Percentiles rank a stretch among this genome's conserved stretches.
These are phyloP conservation scores for Bradypodion pumilum DNA, from an alignment of 2,797 vertebrate genomes.

Conservation along the genomic window DNA sequence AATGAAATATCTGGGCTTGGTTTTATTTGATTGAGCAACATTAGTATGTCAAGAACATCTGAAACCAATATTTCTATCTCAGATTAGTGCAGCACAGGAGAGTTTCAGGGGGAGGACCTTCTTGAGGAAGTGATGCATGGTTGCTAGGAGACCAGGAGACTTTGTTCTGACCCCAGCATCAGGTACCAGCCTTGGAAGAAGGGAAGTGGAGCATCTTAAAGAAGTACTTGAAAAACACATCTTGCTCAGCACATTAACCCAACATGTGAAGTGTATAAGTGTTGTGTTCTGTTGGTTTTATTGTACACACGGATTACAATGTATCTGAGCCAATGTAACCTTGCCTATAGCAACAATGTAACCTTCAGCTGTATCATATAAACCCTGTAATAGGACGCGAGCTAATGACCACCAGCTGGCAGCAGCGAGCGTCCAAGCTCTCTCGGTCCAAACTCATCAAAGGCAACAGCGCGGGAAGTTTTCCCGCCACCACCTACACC, in stretches of 20 bases:
- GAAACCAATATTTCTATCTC: slow-evolving; percentile 50
- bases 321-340: no score
- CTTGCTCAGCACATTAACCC: background rate
- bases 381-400: no score
- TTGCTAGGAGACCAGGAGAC: slow-evolving; percentile 4
- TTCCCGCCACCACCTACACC: no score
- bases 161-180: background rate
- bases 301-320: no score
- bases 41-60: background rate
- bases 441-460: no score
- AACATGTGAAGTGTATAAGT: background rate
- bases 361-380: no score
- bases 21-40: slow-evolving; percentile 17
- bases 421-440: no score
- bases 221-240: background rate
- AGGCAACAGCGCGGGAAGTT: no score
- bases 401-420: no score
- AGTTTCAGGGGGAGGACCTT: background rate
- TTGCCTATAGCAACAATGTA: no score
- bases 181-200: background rate
- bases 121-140: background rate
- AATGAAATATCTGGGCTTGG: slow-evolving; percentile 17
- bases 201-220: background rate
- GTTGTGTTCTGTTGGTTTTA: no score
- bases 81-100: slow-evolving; percentile 13